Base-by-base conservation (phyloP, 2,113 vertebrate genomes). In the Micromys minutus region DNA sequence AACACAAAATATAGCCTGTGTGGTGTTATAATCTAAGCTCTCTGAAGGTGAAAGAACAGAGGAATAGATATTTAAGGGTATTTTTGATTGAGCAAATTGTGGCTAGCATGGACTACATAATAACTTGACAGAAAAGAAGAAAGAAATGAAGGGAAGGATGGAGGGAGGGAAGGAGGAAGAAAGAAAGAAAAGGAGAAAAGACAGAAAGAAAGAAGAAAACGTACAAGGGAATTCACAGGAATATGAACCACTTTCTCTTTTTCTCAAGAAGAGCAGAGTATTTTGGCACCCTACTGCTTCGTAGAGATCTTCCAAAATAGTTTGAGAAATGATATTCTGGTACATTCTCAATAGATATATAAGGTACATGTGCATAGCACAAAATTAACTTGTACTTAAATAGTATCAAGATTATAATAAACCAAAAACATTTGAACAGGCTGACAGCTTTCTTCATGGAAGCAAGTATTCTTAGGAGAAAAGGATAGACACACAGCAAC, bases 291-390 rank as follows among this genome's bases (percentile, higher is more conserved):
- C 15, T 12, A 86, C 13, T 22, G 63, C 4, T 87, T 80, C 42
- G 69, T 91, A 50, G 22, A 21, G 21, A 83, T 69, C 39, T 85
- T 87, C 22, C 83, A 93, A 95, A 95, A 86, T 47, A 87, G 19
- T 7, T 57, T 96, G 57, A 86, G 22, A 91, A 88, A 93, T 86
- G 81, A 39, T 89, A 79, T 75, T 6, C 55, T 45, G 57, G 81
- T 67, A 69, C 39, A 79, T 74, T 63, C 79, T 83, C 22, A 59
- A 42, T 42, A 83, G 22, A 39, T 83, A 59, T 29, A 16, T 42
- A 91, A 74, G 24, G 36, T 8, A 65, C 42, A 50, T 5, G 21
- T 80, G 36, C 77, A 80, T 57, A 92, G 15, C 67, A 90, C 77
- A 52, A 86, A 34, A 80, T 9, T 57, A 57, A 42, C n/a, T 75